Conservation (phyloP, 1,140 invertebrate species). For the Bombus sylvicola region DNA sequence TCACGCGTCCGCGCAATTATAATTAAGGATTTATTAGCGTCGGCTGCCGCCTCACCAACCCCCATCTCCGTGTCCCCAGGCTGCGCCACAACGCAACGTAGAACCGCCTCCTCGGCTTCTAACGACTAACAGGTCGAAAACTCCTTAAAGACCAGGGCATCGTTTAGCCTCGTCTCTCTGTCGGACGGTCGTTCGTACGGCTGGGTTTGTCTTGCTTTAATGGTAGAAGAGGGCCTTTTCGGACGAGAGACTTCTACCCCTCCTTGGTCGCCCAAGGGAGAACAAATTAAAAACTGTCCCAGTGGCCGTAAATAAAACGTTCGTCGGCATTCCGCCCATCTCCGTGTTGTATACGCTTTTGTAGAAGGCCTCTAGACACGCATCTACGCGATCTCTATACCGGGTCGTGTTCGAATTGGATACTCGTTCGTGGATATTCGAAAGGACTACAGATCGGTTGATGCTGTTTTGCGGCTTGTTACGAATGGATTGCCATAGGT, state of each 20-base stretch:
- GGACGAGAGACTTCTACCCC: not conserved
- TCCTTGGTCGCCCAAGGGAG: slow-evolving; percentile 69
- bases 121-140: slow-evolving; percentile 82
- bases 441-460: not conserved
- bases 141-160: slow-evolving; percentile 75
- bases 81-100: slow-evolving; percentile 72
- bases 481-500: no score
- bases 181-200: not conserved
- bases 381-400: slow-evolving; percentile 76
- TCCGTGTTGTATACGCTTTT: slow-evolving; percentile 67
- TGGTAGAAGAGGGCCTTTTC: not conserved
- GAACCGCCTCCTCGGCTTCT: slow-evolving; percentile 81
- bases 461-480: not conserved
- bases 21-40: slow-evolving; percentile 84
- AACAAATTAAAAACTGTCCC: slow-evolving; percentile 84
- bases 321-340: slow-evolving; percentile 80
- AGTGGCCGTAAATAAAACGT: slow-evolving; percentile 82
- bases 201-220: not conserved
- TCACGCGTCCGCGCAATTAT: slow-evolving; percentile 83
- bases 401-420: slow-evolving; percentile 64
- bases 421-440: not conserved
- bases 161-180: slow-evolving; percentile 3
- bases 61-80: slow-evolving; percentile 23
- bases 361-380: slow-evolving; percentile 79
- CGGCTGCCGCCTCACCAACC: slow-evolving; percentile 60